Evolutionary conservation across 2,113 vertebrate genomes (phyloP), one percentile per base, ranked within the genome.

Genomic region (Mandrillus leucophaeus): DNA sequence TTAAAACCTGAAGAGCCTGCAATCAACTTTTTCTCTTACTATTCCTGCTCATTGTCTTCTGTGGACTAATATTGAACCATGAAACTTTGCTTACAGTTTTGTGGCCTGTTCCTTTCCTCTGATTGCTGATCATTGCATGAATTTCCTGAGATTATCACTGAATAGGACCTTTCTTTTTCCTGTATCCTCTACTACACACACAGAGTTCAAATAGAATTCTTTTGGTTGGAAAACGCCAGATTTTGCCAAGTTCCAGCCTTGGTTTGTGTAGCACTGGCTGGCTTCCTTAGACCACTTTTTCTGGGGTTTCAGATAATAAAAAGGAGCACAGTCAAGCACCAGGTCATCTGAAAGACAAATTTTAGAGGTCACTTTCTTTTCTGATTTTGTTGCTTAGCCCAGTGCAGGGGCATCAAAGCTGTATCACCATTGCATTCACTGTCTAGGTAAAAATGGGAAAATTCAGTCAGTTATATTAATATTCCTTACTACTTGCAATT

Each of bases 341-440:
- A 68, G 48, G 35, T 95, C 64, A 73, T 38, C 22, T 59, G 88
- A 38, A 92, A 92, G 64, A 84, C 14, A 84, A 50, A 57, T 84
- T 38, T 68, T 90, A 90, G 89, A 76, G 13, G 30, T 81, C 13
- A 61, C 59, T 81, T 75, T 43, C 35, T 79, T 66, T 80, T 83
- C 5, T 79, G n/a, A 43, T 68, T 80, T 93, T 16, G 95, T 95
- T 95, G 25, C 45, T 90, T 95, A 68, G 55, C 30, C 38, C 72
- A 91, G 57, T 89, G 38, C 17, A 90, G 27, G 3, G 32, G 4
- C 66, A 18, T 40, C 48, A 79, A 90, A 92, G 68, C 45, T 38
- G 1, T 59, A 22, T 92, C 59, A 81, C 25, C 48, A 75, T 55
- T 23, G 4, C 32, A 45, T n/a, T 45, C 27, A 89, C 20, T 83